These are phyloP conservation scores for Apis florea DNA, from an alignment of 1,140 invertebrate genomes.

Conservation along the genomic window DNA sequence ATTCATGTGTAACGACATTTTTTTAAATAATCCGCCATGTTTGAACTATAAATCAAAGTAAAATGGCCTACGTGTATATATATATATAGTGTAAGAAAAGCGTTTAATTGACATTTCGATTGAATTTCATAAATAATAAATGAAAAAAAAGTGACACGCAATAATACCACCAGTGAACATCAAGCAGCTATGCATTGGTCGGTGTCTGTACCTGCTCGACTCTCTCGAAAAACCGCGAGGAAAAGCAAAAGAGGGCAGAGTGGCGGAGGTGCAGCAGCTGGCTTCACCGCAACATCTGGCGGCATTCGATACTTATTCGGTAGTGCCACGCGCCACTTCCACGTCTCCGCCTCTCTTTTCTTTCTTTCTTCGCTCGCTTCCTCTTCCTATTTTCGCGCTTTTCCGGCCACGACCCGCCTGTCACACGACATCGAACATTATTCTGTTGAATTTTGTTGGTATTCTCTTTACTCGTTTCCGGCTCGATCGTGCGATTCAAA, in stretches of 20 bases:
- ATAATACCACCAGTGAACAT: slow-evolving; percentile 59
- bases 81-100: no score
- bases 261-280: slow-evolving; percentile 61
- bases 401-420: slow-evolving; percentile 27
- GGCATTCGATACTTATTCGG: slow-evolving; percentile 68
- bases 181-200: slow-evolving; percentile 14
- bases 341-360: slow-evolving; percentile 46
- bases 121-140: neutral
- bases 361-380: slow-evolving; percentile 9
- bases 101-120: no score
- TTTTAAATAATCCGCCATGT: neutral
- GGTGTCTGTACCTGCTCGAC: slow-evolving; percentile 54
- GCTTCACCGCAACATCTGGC: slow-evolving; percentile 68
- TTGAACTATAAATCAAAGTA: neutral
- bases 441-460: neutral
- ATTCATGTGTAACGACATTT: neutral
- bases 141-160: neutral
- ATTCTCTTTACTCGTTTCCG: slow-evolving; percentile 8
- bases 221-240: slow-evolving; percentile 64
- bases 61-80: neutral
- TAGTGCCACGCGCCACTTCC: slow-evolving; percentile 66
- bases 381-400: slow-evolving; percentile 43
- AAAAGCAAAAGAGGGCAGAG: slow-evolving; percentile 66
- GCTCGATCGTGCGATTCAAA: neutral
- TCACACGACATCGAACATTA: neutral